phyloP scores from a whole-genome alignment of 1,140 invertebrate genomes.

The Tribolium castaneum region DNA sequence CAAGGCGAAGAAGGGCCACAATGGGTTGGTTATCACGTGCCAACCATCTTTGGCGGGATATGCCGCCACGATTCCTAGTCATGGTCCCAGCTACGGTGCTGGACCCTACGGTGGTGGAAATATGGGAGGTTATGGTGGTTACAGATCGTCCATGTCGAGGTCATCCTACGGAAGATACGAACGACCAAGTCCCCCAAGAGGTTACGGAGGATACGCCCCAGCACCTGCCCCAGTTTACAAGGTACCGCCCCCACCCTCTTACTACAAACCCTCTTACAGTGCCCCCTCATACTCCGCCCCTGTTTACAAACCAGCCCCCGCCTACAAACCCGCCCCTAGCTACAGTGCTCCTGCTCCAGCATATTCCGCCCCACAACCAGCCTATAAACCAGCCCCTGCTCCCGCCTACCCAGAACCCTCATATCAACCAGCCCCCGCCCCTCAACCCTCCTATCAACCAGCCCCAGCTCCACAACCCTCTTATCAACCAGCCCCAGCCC shows the following conservation, averaged over 20 bases:
- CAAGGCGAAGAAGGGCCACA: constrained; percentile 49
- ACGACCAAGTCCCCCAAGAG: constrained; percentile 3
- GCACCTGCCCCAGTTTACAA: constrained; percentile 45
- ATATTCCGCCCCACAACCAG: constrained; percentile 21
- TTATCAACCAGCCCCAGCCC: constrained; percentile 31
- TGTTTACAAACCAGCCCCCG: constrained; percentile 25
- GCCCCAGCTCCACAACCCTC: constrained; percentile 39
- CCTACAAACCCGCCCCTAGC: constrained; percentile 39
- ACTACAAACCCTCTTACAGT: constrained; percentile 28
- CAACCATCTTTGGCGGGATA: constrained; percentile 62
- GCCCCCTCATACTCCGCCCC: constrained; percentile 18
- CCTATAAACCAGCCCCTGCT: constrained; percentile 28
- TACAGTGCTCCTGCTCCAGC: constrained; percentile 47
- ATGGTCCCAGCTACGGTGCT: constrained; percentile 20
- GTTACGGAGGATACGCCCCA: constrained; percentile 19
- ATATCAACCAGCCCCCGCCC: constrained; percentile 9
- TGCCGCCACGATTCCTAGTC: constrained; percentile 45
- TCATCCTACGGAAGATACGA: constrained; percentile 12
- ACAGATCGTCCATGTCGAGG: not conserved
- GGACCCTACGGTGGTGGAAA: constrained; percentile 44
- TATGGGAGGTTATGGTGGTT: constrained; percentile 36
- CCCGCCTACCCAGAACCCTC: not conserved
- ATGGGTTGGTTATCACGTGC: constrained; percentile 61
- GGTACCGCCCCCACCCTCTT: constrained; percentile 22
- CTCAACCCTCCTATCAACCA: constrained; percentile 20